Conservation (phyloP, 2,888 invertebrate species). For the Machimus atricapillus region DNA sequence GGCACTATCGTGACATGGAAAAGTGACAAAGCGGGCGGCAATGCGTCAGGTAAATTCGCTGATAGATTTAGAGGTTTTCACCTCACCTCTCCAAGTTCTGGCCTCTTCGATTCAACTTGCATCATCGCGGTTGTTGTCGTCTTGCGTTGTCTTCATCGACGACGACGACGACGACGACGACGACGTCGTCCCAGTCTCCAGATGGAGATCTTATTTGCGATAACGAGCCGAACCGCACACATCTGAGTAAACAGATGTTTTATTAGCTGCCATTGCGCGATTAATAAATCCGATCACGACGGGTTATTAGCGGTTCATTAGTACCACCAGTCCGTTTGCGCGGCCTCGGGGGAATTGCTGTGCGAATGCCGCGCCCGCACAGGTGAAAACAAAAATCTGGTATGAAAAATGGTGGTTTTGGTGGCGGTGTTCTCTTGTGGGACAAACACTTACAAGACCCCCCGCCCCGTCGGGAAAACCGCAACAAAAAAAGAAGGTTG, state of each 20-base stretch:
- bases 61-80: background rate
- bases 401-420: background rate
- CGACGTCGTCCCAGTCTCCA: too few species aligned
- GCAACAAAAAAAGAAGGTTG: background rate
- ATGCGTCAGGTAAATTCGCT: background rate
- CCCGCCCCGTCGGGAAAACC: background rate
- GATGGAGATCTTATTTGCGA: background rate
- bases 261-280: background rate
- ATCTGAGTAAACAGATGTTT: background rate
- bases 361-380: background rate
- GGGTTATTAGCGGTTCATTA: background rate
- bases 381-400: background rate
- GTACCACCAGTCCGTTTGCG: background rate
- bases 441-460: background rate
- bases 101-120: background rate
- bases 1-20: background rate
- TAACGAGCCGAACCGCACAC: background rate
- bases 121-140: background rate
- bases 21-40: background rate
- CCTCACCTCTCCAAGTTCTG: background rate
- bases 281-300: background rate
- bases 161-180: too few species aligned
- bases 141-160: background rate
- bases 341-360: background rate
- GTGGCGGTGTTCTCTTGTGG: background rate